Conservation (phyloP, 2,113 vertebrate genomes). For the Mionectes macconnelli region DNA sequence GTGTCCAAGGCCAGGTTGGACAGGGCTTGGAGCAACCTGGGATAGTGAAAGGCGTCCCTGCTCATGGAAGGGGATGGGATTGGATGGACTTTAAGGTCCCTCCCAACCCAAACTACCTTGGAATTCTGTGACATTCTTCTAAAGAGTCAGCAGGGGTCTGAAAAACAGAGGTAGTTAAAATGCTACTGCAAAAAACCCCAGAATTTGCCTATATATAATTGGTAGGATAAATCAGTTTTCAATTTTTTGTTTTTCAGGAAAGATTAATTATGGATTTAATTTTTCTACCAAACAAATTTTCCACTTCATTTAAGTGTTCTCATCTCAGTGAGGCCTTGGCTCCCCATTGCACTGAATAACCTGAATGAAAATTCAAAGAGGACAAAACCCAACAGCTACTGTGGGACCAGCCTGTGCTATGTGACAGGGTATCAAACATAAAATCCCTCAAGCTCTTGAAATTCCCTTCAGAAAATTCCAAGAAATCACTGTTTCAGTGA, state of each 20-base stretch:
- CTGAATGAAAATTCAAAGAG: not conserved
- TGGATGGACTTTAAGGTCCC: not conserved
- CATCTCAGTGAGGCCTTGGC: not conserved
- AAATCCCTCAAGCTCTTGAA: not conserved
- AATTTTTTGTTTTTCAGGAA: not conserved
- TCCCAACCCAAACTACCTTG: not conserved
- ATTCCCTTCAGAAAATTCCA: not conserved
- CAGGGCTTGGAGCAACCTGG: not conserved
- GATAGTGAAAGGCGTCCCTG: not conserved
- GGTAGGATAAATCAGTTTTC: not conserved
- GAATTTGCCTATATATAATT: too few species aligned
- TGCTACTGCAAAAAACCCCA: not conserved
- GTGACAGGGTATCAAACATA: not conserved
- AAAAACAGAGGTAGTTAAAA: not conserved
- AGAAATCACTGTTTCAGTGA: not conserved
- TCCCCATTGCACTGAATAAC: not conserved
- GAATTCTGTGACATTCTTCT: not conserved
- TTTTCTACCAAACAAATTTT: not conserved
- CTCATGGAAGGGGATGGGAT: not conserved
- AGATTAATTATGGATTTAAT: not conserved
- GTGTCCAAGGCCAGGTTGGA: not conserved
- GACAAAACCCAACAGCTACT: not conserved
- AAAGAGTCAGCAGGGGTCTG: not conserved
- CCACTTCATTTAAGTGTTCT: accelerated
- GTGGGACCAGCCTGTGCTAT: not conserved